Evolutionary conservation across 1,140 invertebrate species (phyloP).

Genomic region (Aleiodes sp.): DNA sequence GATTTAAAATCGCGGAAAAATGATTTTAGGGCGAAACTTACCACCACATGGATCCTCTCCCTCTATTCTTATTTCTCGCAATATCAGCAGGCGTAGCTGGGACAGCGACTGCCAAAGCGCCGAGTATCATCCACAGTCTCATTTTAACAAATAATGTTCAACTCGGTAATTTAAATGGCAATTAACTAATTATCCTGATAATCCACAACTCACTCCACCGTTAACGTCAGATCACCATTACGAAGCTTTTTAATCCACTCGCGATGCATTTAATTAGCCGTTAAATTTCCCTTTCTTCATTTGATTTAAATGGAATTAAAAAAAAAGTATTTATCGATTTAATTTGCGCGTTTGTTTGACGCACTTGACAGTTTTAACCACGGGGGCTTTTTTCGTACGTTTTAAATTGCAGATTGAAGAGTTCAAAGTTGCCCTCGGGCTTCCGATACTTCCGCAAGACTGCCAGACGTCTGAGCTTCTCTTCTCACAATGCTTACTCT

Average conservation of each 20-base stretch:
- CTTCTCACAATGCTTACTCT: constrained; percentile 22
- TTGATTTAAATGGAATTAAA: no score
- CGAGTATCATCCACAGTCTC: constrained; percentile 58
- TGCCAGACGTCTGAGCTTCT: constrained; percentile 24
- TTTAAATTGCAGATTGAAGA: background rate
- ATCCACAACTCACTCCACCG: background rate
- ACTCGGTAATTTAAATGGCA: background rate
- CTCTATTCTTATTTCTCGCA: constrained; percentile 65
- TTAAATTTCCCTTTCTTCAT: background rate
- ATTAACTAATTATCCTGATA: background rate
- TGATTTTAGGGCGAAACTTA: constrained; percentile 48
- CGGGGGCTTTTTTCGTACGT: no score
- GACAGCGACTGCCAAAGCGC: constrained; percentile 51
- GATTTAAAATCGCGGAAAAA: background rate
- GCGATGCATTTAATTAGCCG: background rate
- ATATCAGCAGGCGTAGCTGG: constrained; percentile 54
- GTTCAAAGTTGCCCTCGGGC: constrained; percentile 24
- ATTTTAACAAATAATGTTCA: constrained; percentile 43
- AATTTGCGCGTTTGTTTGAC: no score
- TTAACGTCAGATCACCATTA: constrained; percentile 27
- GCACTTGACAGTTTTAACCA: no score
- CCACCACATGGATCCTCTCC: constrained; percentile 71
- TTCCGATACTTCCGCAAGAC: constrained; percentile 37
- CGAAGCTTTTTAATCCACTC: constrained; percentile 7
- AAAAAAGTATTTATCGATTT: no score